Evolutionary conservation across 2,888 invertebrate genomes (phyloP).

Genomic region (Villa cingulata): DNA sequence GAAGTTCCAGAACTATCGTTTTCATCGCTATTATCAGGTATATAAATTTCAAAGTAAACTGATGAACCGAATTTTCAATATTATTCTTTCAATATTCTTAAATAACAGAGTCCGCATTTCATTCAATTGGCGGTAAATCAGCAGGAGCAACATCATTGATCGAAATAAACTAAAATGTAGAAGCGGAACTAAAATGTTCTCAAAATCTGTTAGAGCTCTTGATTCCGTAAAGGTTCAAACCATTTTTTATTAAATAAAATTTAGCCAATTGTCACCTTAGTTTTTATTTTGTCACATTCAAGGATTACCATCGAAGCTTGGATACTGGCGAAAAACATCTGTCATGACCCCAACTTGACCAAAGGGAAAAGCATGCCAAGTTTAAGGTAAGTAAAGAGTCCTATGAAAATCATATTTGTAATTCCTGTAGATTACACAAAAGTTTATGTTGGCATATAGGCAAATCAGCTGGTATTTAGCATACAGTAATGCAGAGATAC

Average conservation of each 20-base stretch:
- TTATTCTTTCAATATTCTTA: too few species aligned
- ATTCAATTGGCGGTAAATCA: constrained; percentile 9
- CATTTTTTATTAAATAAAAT: constrained; percentile 40
- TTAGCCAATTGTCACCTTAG: constrained; percentile 25
- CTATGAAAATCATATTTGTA: too few species aligned
- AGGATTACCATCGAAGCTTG: constrained; percentile 73
- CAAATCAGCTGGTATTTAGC: too few species aligned
- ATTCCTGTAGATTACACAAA: too few species aligned
- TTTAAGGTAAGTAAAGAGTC: constrained; percentile 53
- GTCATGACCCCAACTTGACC: constrained; percentile 61
- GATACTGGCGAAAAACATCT: constrained; percentile 67
- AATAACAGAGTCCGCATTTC: constrained; percentile 13
- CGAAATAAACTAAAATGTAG: constrained; percentile 84
- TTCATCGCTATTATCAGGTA: neutral
- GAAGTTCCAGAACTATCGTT: constrained; percentile 56
- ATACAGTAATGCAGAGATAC: too few species aligned
- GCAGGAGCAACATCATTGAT: constrained; percentile 44
- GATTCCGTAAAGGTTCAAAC: constrained; percentile 72
- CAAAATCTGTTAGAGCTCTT: constrained; percentile 80
- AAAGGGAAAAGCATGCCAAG: constrained; percentile 97
- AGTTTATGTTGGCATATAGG: too few species aligned
- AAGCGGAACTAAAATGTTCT: constrained; percentile 82
- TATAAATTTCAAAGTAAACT: neutral
- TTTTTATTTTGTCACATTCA: constrained; percentile 4
- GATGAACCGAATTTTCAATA: too few species aligned